A percentile compares a stretch with the other conserved stretches of the same genome.
Conservation (phyloP, 53 echinoderm and acorn worm genomes). For the Temnopleurus reevesii region DNA sequence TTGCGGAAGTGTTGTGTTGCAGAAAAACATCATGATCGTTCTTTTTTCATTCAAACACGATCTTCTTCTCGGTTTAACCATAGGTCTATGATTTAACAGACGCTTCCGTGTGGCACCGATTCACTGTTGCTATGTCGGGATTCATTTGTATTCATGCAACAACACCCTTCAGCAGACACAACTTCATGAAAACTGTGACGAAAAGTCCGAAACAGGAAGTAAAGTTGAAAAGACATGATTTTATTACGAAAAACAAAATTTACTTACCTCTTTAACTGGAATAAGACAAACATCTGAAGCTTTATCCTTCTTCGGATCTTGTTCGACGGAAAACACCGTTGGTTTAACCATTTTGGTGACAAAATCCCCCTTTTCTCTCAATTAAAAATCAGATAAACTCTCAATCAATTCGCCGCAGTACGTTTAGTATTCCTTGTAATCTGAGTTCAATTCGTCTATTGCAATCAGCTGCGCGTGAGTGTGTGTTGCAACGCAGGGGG, state of each 20-base stretch:
- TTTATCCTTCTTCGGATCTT: slow-evolving; percentile 35
- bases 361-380: not conserved
- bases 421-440: not conserved
- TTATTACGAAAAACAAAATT: not conserved
- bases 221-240: not conserved
- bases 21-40: too few species aligned
- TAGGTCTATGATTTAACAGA: too few species aligned
- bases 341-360: slow-evolving; percentile 33
- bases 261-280: slow-evolving; percentile 14
- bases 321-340: slow-evolving; percentile 27
- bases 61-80: too few species aligned
- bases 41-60: too few species aligned
- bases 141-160: too few species aligned
- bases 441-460: not conserved
- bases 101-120: too few species aligned
- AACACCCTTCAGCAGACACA: too few species aligned
- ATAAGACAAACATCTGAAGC: not conserved
- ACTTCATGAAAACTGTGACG: too few species aligned
- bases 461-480: not conserved
- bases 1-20: too few species aligned
- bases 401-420: not conserved
- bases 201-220: not conserved
- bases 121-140: too few species aligned
- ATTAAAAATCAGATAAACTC: not conserved
- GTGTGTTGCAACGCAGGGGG: not conserved